Evolutionary conservation across 2,888 invertebrate genomes (phyloP).

Genomic region (Entomobrya proxima): DNA sequence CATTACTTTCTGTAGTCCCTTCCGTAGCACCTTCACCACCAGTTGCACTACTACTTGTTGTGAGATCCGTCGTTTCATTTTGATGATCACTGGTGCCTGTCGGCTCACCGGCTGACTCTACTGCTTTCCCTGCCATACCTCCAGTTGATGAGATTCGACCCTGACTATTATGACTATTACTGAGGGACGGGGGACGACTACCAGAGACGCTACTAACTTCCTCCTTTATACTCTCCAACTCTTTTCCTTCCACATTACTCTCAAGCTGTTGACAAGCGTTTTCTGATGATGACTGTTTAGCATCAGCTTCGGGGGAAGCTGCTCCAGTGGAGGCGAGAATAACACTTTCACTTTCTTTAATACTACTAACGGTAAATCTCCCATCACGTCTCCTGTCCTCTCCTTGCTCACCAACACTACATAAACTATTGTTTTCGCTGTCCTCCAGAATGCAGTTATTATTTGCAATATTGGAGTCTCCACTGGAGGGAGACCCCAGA

Average conservation of each 20-base stretch:
- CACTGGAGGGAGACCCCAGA: constrained; percentile 42
- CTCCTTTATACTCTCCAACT: constrained; percentile 73
- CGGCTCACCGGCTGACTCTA: constrained; percentile 55
- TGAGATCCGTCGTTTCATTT: constrained; percentile 62
- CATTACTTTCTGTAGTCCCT: neutral
- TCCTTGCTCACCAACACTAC: constrained; percentile 29
- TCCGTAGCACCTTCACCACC: constrained; percentile 33
- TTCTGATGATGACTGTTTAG: constrained; percentile 7
- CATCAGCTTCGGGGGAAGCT: neutral
- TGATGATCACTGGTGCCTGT: constrained; percentile 25
- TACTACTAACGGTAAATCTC: constrained; percentile 65
- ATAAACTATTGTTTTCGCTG: constrained; percentile 38
- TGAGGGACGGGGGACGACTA: constrained; percentile 67
- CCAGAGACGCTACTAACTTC: constrained; percentile 65
- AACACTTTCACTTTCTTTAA: constrained; percentile 65
- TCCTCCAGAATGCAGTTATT: constrained; percentile 62
- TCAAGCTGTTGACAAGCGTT: constrained; percentile 17
- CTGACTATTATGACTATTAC: constrained; percentile 69
- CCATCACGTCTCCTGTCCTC: constrained; percentile 58
- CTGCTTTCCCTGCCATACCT: constrained; percentile 64
- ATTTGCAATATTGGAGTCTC: constrained; percentile 64
- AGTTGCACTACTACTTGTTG: constrained; percentile 28
- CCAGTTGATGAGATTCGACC: constrained; percentile 63
- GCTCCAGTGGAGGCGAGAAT: constrained; percentile 20
- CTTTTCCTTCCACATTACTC: constrained; percentile 69